Percentiles rank a stretch among this genome's conserved stretches.
These are phyloP conservation scores for Eilema caniola DNA, from an alignment of 2,888 invertebrate genomes.

Conservation along the genomic window DNA sequence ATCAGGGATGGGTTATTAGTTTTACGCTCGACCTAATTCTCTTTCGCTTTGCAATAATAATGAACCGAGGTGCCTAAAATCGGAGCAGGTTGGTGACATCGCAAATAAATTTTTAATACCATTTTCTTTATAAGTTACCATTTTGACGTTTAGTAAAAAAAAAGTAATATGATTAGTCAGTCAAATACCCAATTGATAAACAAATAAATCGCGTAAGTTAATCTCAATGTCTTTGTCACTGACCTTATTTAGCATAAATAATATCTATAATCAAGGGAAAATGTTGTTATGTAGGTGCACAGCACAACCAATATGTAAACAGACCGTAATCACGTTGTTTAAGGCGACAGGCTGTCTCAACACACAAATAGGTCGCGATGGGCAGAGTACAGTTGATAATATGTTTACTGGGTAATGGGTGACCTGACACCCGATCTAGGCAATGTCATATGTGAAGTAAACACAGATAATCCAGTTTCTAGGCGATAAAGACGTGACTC, in stretches of 20 bases:
- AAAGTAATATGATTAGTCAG: too few relatives aligned
- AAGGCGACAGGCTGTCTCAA: slow-evolving; percentile 70
- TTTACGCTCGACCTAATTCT: too few relatives aligned
- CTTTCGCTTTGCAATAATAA: too few relatives aligned
- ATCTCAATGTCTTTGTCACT: neutral
- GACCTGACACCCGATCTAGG: slow-evolving; percentile 45
- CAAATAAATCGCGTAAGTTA: neutral
- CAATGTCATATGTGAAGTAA: slow-evolving; percentile 42
- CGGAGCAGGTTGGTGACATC: too few relatives aligned
- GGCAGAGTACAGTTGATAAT: neutral
- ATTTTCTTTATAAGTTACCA: too few relatives aligned
- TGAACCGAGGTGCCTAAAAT: too few relatives aligned
- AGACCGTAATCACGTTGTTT: slow-evolving; percentile 15
- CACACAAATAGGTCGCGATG: slow-evolving; percentile 49
- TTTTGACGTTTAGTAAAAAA: too few relatives aligned
- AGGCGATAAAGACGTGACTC: slow-evolving; percentile 38
- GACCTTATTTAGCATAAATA: neutral
- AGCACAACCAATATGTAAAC: slow-evolving; percentile 8
- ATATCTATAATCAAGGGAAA: neutral
- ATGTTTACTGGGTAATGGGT: slow-evolving; percentile 14
- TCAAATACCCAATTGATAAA: too few relatives aligned
- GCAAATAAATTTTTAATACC: too few relatives aligned
- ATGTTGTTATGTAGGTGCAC: neutral
- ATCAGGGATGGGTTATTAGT: too few relatives aligned
- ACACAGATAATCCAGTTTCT: slow-evolving; percentile 47